A percentile compares a stretch with the other conserved stretches of the same genome.
These are phyloP conservation scores for Phoebastria nigripes DNA, from an alignment of 2,797 vertebrate species.

Conservation along the genomic window DNA sequence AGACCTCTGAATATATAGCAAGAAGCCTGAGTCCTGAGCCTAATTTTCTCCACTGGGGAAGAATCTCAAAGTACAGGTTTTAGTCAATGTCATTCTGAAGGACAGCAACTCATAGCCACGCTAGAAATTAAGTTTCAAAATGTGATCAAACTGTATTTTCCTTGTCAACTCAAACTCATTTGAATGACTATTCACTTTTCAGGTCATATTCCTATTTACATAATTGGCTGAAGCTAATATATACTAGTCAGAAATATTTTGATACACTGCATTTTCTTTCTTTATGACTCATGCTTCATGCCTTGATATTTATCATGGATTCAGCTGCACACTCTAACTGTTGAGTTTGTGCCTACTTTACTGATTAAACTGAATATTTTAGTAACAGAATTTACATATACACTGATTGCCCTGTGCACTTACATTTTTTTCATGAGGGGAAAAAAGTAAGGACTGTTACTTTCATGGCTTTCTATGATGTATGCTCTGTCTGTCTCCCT, in stretches of 20 bases:
- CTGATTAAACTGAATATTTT: conserved; percentile 74
- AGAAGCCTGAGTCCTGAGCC: not conserved
- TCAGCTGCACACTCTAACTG: conserved; percentile 42
- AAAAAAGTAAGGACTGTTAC: not conserved
- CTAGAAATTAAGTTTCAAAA: conserved; percentile 6
- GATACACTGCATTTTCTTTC: conserved; percentile 27
- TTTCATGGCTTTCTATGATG: not conserved
- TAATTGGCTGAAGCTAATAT: conserved; percentile 38
- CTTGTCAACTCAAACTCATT: not conserved
- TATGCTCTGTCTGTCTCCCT: not conserved
- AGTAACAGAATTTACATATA: conserved; percentile 68
- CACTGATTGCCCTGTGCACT: conserved; percentile 50
- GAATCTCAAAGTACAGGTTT: not conserved
- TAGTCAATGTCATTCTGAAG: conserved; percentile 23
- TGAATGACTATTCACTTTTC: conserved; percentile 20
- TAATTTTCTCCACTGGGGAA: not conserved
- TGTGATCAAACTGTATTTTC: not conserved
- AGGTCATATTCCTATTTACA: conserved; percentile 34
- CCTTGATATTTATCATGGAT: conserved; percentile 55
- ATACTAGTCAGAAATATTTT: conserved; percentile 51
- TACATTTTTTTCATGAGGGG: not conserved
- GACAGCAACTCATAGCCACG: not conserved
- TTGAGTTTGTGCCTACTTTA: conserved; percentile 54
- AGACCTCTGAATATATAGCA: not conserved
- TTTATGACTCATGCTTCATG: conserved; percentile 43